Evolutionary conservation across 2,113 vertebrate genomes (phyloP).

Genomic region (Cyprinodon tularosa): DNA sequence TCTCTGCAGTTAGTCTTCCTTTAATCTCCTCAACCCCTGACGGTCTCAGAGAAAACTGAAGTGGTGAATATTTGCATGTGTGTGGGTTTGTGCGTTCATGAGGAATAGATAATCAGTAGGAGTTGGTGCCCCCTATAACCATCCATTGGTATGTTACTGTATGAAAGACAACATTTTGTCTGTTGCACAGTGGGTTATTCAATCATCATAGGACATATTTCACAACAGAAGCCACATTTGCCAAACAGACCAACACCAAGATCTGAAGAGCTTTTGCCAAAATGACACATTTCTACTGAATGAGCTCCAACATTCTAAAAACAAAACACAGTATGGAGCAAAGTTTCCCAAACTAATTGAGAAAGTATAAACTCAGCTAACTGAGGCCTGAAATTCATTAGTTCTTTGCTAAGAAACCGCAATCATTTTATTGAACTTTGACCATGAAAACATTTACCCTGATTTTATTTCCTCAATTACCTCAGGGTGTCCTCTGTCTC

Average conservation of each 20-base stretch:
- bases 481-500: no score
- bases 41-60: conserved; percentile 35
- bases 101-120: not conserved
- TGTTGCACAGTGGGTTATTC: conserved; percentile 2
- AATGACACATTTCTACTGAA: conserved; percentile 25
- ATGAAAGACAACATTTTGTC: not conserved
- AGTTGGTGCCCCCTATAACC: not conserved
- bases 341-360: conserved; percentile 5
- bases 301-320: conserved; percentile 13
- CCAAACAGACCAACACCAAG: not conserved
- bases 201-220: conserved; percentile 25
- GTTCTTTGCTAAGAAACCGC: not conserved
- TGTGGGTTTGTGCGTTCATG: not conserved
- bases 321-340: not conserved
- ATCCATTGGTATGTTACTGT: not conserved
- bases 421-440: no score
- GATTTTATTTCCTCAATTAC: no score
- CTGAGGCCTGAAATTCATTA: not conserved
- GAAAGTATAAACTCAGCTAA: not conserved
- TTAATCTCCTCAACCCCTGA: conserved; percentile 45
- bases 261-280: not conserved
- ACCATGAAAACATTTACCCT: no score
- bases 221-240: conserved; percentile 22
- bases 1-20: conserved; percentile 48
- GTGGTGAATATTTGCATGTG: conserved; percentile 2